Evolutionary conservation across 2,888 invertebrate genomes (phyloP).

Genomic region (Esperia sulphurella): DNA sequence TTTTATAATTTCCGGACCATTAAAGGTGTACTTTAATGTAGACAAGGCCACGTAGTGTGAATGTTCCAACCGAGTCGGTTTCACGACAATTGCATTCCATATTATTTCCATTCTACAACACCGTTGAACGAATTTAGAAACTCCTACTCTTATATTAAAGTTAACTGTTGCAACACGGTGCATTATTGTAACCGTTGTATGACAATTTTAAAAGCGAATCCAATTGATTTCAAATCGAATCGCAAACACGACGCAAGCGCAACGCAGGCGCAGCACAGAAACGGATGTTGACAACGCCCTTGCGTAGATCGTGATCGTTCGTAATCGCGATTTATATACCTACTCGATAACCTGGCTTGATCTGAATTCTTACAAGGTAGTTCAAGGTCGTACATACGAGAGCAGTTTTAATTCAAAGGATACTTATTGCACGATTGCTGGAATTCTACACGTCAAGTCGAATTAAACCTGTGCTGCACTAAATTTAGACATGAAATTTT

Average conservation of each 20-base stretch:
- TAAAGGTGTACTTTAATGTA: constrained; percentile 53
- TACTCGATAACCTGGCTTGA: constrained; percentile 1
- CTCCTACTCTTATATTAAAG: constrained; percentile 45
- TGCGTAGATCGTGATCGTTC: constrained; percentile 33
- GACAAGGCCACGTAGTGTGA: constrained; percentile 62
- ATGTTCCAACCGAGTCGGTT: constrained; percentile 38
- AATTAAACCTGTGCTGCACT: too few species aligned
- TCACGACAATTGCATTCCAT: constrained; percentile 67
- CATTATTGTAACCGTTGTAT: constrained; percentile 34
- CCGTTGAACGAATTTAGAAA: constrained; percentile 48
- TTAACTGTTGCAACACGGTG: constrained; percentile 38
- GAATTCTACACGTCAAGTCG: too few species aligned
- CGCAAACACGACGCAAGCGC: constrained; percentile 28
- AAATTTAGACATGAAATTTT: too few species aligned
- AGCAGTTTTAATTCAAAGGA: too few species aligned
- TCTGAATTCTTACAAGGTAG: constrained; percentile 6
- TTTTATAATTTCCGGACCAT: constrained; percentile 68
- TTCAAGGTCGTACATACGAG: neutral
- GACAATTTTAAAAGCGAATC: constrained; percentile 69
- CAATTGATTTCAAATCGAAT: constrained; percentile 59
- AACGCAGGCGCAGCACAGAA: constrained; percentile 30
- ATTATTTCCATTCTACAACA: constrained; percentile 33
- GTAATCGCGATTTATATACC: neutral
- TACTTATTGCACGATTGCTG: too few species aligned
- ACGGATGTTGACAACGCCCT: constrained; percentile 71